Evolutionary conservation across 1,140 invertebrate genomes (phyloP).

Genomic region (Choristoneura fumiferana): DNA sequence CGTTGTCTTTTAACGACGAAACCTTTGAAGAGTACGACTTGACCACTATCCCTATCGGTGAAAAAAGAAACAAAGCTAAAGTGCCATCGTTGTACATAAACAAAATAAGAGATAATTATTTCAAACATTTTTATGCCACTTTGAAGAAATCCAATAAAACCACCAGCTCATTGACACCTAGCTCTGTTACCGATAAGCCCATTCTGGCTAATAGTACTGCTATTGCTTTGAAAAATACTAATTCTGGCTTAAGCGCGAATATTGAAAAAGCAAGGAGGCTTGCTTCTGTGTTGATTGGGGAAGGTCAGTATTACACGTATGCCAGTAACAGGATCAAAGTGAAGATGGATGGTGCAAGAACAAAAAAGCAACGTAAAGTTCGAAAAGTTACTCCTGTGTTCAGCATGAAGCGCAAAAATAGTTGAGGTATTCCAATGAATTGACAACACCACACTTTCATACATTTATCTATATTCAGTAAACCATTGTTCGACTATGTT

Average conservation of each 20-base stretch:
- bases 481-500: slow-evolving; percentile 11
- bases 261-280: background rate
- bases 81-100: slow-evolving; percentile 43
- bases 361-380: background rate
- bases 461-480: background rate
- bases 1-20: slow-evolving; percentile 32
- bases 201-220: background rate
- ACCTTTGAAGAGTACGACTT: slow-evolving; percentile 21
- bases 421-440: background rate
- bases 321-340: background rate
- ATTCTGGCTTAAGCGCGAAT: too few relatives aligned
- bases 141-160: slow-evolving; percentile 25
- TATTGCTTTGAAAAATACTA: too few relatives aligned
- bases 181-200: slow-evolving; percentile 5
- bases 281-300: background rate
- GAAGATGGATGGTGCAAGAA: background rate
- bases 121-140: slow-evolving; percentile 37
- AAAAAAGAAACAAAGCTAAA: slow-evolving; percentile 32
- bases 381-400: background rate
- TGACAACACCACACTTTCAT: background rate
- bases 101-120: slow-evolving; percentile 57
- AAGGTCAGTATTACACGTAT: background rate
- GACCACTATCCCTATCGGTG: slow-evolving; percentile 35
- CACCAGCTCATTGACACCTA: too few relatives aligned
- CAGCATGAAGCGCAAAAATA: background rate